A percentile compares a stretch with the other conserved stretches of the same genome.
Evolutionary conservation across 2,888 invertebrate species (phyloP).

Genomic region (Aspidapion aeneum): DNA sequence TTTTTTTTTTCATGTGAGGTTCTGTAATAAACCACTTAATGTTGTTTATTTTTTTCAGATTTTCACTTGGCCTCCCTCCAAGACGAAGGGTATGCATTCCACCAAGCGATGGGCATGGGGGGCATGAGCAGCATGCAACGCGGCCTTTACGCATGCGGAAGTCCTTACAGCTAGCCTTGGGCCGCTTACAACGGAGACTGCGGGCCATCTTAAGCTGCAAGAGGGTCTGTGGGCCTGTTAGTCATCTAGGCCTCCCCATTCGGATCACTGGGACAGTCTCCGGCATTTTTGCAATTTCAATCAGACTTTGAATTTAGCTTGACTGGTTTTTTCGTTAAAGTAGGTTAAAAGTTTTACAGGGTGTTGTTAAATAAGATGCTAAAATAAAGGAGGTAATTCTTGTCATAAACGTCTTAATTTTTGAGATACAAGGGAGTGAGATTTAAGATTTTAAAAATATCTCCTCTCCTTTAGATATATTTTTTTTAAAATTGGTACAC

Average conservation of each 20-base stretch:
- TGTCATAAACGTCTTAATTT: too few relatives aligned
- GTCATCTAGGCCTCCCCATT: conserved; percentile 29
- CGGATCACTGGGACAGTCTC: conserved; percentile 46
- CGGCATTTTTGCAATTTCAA: conserved; percentile 32
- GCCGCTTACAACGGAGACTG: conserved; percentile 52
- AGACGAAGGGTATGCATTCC: conserved; percentile 53
- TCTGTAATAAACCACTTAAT: too few relatives aligned
- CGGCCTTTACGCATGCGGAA: conserved; percentile 51
- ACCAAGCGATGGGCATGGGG: conserved; percentile 53
- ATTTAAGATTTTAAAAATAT: too few relatives aligned
- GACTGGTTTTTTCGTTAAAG: too few relatives aligned
- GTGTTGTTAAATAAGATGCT: too few relatives aligned
- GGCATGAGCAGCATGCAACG: conserved; percentile 52
- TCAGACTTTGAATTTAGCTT: not conserved
- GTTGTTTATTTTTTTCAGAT: conserved; percentile 49
- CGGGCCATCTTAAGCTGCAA: conserved; percentile 46
- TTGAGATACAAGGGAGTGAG: too few relatives aligned
- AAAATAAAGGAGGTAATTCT: too few relatives aligned
- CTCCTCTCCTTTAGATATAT: too few relatives aligned
- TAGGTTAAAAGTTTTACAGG: too few relatives aligned
- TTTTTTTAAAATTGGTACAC: too few relatives aligned
- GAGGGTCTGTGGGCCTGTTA: conserved; percentile 44
- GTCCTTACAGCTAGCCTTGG: conserved; percentile 54
- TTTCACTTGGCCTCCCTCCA: conserved; percentile 53
- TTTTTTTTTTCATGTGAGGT: too few relatives aligned